Percentiles rank a stretch among this genome's conserved stretches.
Evolutionary conservation across 2,797 vertebrate species (phyloP).

Genomic region (Hemitrygon akajei): DNA sequence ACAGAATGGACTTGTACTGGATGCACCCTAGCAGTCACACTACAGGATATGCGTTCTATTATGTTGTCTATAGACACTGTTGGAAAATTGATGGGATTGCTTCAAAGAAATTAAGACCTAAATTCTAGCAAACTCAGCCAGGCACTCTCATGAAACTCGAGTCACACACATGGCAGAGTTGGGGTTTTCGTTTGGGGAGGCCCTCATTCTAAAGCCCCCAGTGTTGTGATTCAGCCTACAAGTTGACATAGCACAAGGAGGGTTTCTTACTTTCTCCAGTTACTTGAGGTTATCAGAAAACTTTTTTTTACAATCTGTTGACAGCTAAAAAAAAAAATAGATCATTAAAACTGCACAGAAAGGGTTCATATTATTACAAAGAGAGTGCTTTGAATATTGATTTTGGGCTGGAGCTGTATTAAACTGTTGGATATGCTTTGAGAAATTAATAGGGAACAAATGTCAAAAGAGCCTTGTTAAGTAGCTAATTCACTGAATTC

Average conservation of each 20-base stretch:
- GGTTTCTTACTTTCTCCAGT: no score
- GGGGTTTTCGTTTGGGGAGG: not conserved
- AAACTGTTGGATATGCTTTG: not conserved
- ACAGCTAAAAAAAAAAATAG: not conserved
- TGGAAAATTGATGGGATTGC: not conserved
- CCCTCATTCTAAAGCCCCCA: not conserved
- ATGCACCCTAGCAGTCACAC: not conserved
- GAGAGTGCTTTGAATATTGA: not conserved
- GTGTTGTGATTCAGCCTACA: not conserved
- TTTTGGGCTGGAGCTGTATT: not conserved
- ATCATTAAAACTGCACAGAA: constrained; percentile 21
- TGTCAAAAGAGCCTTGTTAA: constrained; percentile 8
- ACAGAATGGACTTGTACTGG: not conserved
- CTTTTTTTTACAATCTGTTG: not conserved
- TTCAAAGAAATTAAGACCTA: not conserved
- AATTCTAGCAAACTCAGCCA: constrained; percentile 3
- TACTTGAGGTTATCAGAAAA: not conserved
- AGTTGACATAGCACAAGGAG: not conserved
- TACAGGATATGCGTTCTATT: not conserved
- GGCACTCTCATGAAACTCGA: not conserved
- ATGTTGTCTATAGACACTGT: not conserved
- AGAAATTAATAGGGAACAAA: not conserved
- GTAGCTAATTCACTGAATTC: not conserved
- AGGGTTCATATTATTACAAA: not conserved
- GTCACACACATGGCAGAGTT: not conserved